Evolutionary conservation across 2,113 vertebrate genomes (phyloP), one percentile per base, ranked within the genome.

Genomic region (Nesogale talazaci): DNA sequence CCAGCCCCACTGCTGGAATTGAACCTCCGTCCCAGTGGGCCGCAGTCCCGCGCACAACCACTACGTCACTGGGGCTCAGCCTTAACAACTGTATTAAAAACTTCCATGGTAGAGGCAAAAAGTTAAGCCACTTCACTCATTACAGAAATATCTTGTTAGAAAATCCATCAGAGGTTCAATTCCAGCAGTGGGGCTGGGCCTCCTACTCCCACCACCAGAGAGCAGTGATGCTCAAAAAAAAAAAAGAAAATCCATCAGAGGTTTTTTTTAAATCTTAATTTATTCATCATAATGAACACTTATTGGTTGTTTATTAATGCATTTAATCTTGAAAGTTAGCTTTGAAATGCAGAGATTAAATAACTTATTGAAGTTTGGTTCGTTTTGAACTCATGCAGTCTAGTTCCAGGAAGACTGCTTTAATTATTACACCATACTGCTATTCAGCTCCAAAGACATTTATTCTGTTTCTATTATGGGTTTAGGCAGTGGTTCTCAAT

Each of bases 71-170:
- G n/a, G n/a, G n/a, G n/a, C n/a, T n/a, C n/a, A n/a, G n/a, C n/a
- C n/a, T n/a, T n/a, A 15, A 38, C 36, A 75, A 25, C 34, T 75
- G 19, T 59, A 19, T 78, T 36, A 75, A 36, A 52, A 83, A 20
- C 87, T 77, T 31, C 65, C 20, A 36, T 69, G 56, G 52, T 83
- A 56, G 1, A 31, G 34, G 22, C 36, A 75, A 82, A 91, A 40
- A 83, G 22, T 86, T 76, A 89, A 89, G 10, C 63, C 78, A 84
- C 20, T 83, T 89, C 83, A 69, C 19, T 75, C 57, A n/a, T 86
- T 57, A 36, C 36, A 89, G 57, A 31, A 74, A 77, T n/a, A 88
- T 77, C 40, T 46, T 77, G 3, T 72, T 77, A 56, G 76, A 89
- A 94, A 86, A 19, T 52, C 31, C 77, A n/a, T 72, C 40, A 46